These are phyloP conservation scores for Leptopterna dolabrata DNA, from an alignment of 2,888 invertebrate genomes.

Conservation along the genomic window DNA sequence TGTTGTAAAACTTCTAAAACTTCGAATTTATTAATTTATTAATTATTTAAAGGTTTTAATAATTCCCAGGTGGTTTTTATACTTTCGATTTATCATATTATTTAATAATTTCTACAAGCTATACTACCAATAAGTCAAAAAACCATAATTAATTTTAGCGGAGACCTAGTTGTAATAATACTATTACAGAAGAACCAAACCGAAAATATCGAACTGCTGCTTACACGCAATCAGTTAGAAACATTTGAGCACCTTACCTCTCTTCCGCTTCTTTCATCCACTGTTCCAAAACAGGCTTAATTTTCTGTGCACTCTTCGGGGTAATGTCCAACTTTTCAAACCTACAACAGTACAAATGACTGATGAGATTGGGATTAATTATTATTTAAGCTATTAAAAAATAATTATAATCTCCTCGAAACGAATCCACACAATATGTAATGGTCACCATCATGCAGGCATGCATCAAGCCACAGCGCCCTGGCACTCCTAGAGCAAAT, in stretches of 20 bases:
- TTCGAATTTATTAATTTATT: too few species aligned
- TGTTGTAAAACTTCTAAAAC: too few species aligned
- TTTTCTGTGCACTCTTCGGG: slow-evolving; percentile 99
- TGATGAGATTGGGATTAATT: not conserved
- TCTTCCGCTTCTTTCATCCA: slow-evolving; percentile 99
- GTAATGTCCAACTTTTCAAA: slow-evolving; percentile 99
- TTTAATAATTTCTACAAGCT: too few species aligned
- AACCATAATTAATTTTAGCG: too few species aligned
- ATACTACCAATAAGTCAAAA: too few species aligned
- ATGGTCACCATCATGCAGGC: slow-evolving; percentile 37
- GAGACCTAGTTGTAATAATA: too few species aligned
- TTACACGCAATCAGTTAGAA: not conserved
- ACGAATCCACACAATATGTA: not conserved
- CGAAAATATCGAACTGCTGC: too few species aligned
- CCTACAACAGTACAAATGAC: slow-evolving; percentile 71
- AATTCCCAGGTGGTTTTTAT: too few species aligned
- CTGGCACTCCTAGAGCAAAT: slow-evolving; percentile 59
- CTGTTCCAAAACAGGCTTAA: slow-evolving; percentile 96
- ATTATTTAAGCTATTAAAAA: not conserved
- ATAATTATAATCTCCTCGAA: not conserved
- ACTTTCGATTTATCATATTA: too few species aligned
- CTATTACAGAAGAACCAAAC: too few species aligned
- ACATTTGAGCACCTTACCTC: slow-evolving; percentile 73
- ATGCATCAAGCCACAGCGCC: slow-evolving; percentile 59
- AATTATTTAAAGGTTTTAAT: too few species aligned